A percentile compares a stretch with the other conserved stretches of the same genome.
phyloP scores from a whole-genome alignment of 2,113 vertebrate genomes.

The Cacatua alba region DNA sequence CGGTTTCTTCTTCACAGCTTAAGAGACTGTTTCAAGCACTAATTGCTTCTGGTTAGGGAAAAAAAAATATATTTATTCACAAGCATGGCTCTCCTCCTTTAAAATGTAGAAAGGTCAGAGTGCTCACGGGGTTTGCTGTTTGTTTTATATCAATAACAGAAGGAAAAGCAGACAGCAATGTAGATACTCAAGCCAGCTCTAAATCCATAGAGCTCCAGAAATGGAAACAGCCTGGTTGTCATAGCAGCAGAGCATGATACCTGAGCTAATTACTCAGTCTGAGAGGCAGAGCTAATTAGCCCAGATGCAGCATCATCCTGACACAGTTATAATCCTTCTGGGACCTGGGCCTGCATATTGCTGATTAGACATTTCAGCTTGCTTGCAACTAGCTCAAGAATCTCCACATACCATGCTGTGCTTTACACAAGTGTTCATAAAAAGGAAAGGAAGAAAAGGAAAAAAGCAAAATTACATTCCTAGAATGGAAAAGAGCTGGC shows the following conservation, averaged over 20 bases:
- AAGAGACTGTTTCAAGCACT: conserved; percentile 19
- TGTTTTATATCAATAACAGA: conserved; percentile 52
- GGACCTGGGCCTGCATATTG: background rate
- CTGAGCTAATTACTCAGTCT: conserved; percentile 60
- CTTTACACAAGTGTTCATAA: background rate
- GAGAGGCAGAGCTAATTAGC: conserved; percentile 59
- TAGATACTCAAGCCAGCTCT: background rate
- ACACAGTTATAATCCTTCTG: conserved; percentile 46
- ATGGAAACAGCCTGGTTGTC: conserved; percentile 56
- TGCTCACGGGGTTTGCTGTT: background rate
- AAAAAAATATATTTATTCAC: background rate
- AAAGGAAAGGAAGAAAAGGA: too few relatives aligned
- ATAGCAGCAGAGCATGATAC: conserved; percentile 52
- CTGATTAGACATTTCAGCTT: conserved; percentile 22
- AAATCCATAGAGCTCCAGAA: background rate
- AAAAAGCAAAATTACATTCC: background rate
- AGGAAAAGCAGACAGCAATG: conserved; percentile 6
- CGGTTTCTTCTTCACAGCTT: background rate
- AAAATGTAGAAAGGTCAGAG: background rate
- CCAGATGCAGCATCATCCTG: conserved; percentile 38
- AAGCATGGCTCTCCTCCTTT: background rate
- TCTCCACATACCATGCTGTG: fast-evolving
- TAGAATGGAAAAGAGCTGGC: background rate
- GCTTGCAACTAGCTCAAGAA: background rate
- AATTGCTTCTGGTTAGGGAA: background rate